Conservation (phyloP, 2,797 vertebrate genomes). For the Gymnodraco acuticeps region DNA sequence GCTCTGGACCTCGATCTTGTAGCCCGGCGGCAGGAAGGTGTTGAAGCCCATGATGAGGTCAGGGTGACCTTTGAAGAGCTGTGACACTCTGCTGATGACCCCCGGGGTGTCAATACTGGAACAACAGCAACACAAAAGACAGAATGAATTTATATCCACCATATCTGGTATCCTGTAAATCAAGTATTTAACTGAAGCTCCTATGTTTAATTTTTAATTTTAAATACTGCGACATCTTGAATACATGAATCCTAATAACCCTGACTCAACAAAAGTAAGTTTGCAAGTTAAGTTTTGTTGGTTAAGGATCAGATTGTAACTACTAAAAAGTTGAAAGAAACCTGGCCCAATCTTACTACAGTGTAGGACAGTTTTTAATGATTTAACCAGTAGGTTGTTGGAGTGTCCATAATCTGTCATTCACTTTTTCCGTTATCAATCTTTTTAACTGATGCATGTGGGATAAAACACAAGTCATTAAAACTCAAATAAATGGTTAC, state of each 20-base stretch:
- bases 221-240: not conserved
- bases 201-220: no score
- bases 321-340: not conserved
- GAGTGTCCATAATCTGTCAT: no score
- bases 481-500: no score
- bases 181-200: not conserved
- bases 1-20: constrained; percentile 99
- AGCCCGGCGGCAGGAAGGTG: constrained; percentile 97
- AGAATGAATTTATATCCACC: not conserved
- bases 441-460: no score
- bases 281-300: not conserved
- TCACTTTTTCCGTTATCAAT: no score
- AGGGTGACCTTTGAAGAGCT: constrained; percentile 99
- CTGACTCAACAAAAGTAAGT: not conserved
- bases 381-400: no score
- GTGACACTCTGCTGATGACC: constrained; percentile 98
- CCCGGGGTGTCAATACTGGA: constrained; percentile 98
- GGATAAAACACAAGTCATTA: no score
- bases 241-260: not conserved
- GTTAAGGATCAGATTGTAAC: not conserved
- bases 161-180: not conserved
- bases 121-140: constrained; percentile 9
- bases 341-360: no score
- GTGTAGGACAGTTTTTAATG: no score
- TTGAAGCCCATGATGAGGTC: constrained; percentile 99